Conservation (phyloP, 2,113 vertebrate genomes). For the Caracal caracal region DNA sequence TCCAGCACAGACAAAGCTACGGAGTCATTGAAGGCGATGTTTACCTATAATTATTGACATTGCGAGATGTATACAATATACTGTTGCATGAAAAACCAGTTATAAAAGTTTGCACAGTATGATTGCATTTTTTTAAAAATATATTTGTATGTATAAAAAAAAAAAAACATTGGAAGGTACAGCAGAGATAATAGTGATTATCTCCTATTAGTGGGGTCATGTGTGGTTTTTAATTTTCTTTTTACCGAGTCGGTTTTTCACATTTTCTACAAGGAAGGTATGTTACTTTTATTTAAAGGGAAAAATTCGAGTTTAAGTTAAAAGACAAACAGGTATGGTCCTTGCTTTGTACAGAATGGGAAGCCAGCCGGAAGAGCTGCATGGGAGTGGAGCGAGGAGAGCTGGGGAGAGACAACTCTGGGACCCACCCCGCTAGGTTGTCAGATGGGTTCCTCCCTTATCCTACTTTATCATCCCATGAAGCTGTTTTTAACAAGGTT, state of each 20-base stretch:
- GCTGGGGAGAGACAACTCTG: neutral
- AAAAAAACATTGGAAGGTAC: neutral
- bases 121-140: neutral
- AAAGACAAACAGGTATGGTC: neutral
- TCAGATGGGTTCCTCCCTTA: neutral
- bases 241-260: neutral
- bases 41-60: neutral
- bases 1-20: neutral
- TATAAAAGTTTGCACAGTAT: neutral
- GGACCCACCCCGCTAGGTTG: neutral
- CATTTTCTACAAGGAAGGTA: neutral
- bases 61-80: neutral
- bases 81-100: neutral
- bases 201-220: neutral
- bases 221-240: neutral
- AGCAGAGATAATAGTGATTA: neutral
- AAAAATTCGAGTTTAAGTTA: neutral
- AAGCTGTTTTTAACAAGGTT: neutral
- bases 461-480: neutral
- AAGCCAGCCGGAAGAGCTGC: neutral
- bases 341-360: neutral
- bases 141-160: neutral
- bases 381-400: neutral
- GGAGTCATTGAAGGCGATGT: neutral
- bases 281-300: neutral